phyloP scores from a whole-genome alignment of 1,140 invertebrate species.

The Apis dorsata region DNA sequence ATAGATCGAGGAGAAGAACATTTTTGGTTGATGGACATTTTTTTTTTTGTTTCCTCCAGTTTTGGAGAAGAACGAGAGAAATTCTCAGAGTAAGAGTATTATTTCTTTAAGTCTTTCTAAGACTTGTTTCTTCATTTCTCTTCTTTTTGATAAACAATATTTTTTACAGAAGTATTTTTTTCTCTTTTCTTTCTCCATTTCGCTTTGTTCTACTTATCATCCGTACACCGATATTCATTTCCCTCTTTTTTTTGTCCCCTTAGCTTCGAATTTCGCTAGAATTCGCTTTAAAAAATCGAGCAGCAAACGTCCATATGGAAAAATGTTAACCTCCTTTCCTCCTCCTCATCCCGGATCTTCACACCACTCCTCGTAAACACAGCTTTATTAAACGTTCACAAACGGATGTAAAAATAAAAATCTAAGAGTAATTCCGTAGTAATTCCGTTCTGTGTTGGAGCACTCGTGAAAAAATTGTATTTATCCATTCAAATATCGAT shows the following conservation, averaged over 20 bases:
- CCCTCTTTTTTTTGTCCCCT: neutral
- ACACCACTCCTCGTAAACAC: constrained; percentile 29
- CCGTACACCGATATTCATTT: neutral
- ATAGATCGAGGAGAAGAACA: neutral
- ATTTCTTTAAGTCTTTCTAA: too few species aligned
- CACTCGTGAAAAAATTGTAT: constrained; percentile 42
- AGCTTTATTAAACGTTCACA: constrained; percentile 39
- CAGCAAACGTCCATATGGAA: neutral
- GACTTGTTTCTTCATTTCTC: too few species aligned
- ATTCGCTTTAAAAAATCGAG: neutral
- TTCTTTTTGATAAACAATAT: too few species aligned
- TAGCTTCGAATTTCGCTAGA: too few species aligned
- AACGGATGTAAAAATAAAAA: constrained; percentile 30
- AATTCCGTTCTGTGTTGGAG: neutral
- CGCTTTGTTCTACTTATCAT: too few species aligned
- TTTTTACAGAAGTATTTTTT: too few species aligned
- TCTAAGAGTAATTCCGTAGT: neutral
- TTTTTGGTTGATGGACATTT: too few species aligned
- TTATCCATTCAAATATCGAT: constrained; percentile 38
- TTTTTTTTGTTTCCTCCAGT: too few species aligned
- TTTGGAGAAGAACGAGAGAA: too few species aligned
- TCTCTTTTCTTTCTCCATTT: neutral
- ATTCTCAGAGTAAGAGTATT: too few species aligned
- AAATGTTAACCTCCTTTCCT: neutral
- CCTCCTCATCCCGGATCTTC: neutral